Base-by-base conservation (phyloP, 2,888 invertebrate genomes). In the Mythimna impura region DNA sequence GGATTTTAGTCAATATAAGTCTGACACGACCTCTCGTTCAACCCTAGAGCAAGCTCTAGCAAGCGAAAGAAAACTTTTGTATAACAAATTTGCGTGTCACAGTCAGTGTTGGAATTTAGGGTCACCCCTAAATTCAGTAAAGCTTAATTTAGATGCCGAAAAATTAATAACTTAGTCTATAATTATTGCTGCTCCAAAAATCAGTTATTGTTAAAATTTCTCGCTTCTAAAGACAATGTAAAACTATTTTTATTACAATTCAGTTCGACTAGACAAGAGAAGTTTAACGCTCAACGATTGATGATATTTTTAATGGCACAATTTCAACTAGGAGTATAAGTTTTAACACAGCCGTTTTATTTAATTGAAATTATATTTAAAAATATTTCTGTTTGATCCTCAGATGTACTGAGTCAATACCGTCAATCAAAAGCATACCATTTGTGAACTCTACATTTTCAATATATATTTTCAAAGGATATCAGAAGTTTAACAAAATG, bases 231-330 rank as follows among this genome's bases (percentile, higher is more conserved):
- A 62, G 22, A 62, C 50, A 57, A 40, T 55, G 54, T 5, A 50
- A 62, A 68, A 76, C 40, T 62, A 76, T 69, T 69, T 57, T 36
- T 22, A 69, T 55, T 62, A 57, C 8, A 22, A 22, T 55, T 57
- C 7, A 25, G 20, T 17, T 57, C 1, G 40, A 7, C 50, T 62
- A 12, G 3, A 10, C n/a, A 30, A 66, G 22, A 36, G 2, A 76
- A 62, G n/a, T 57, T 76, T 52, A 4, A 10, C 63, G n/a, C 5
- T 34, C 22, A 17, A 50, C 12, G 7, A 55, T 61, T 54, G n/a
- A n/a, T n/a, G n/a, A 57, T 64, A 34, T 55, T 67, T 34, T 36
- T 1, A 50, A 17, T 9, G 30, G 10, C 12, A 54, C 25, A n/a
- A 40, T 50, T 14, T 12, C 4, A 22, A 30, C 30, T 30, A 30